Evolutionary conservation across 1,140 invertebrate species (phyloP), one percentile per base, ranked within the genome.

Genomic region (Augochlora pura): DNA sequence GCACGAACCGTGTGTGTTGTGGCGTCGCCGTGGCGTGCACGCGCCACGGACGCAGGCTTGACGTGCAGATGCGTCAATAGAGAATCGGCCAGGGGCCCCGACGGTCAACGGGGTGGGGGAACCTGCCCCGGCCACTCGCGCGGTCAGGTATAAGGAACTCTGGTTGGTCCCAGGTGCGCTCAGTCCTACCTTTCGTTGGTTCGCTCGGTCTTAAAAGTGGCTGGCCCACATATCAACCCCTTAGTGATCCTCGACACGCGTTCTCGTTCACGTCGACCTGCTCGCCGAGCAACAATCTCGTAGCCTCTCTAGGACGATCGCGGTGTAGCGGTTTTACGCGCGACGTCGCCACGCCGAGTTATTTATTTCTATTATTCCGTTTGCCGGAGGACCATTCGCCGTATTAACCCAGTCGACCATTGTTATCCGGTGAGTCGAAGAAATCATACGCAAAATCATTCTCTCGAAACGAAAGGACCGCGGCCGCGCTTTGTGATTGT

Each of bases 61-160:
- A 16, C 14, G 54, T 57, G 25, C 23, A 32, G 32, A 71, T 59
- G 49, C 39, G 79, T 77, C 46, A 70, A 77, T 62, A 54, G 23
- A 54, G 23, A 63, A 46, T 1, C 12, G 54, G 54, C 32, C 32
- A 0, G 18, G 54, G 8, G 18, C 6, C 42, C 42, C 10, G 54
- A 7, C 1, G n/a, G n/a, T n/a, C n/a, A n/a, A n/a, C 0, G n/a
- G 73, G 76, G 85, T 80, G 85, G 78, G 86, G 76, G 80, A 76
- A 76, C 72, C 84, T 74, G 77, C 81, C 76, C 46, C 82, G 63
- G 81, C 81, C 68, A 77, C 84, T 79, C 70, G 74, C 52, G 71
- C 82, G 74, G 77, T 69, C 60, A 69, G 72, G 68, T 89, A 89
- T 85, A 88, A 88, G 86, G 81, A 70, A 82, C 86, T 74, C 69